Evolutionary conservation across 2,797 vertebrate genomes (phyloP).

Genomic region (Anomalospiza imberbis): DNA sequence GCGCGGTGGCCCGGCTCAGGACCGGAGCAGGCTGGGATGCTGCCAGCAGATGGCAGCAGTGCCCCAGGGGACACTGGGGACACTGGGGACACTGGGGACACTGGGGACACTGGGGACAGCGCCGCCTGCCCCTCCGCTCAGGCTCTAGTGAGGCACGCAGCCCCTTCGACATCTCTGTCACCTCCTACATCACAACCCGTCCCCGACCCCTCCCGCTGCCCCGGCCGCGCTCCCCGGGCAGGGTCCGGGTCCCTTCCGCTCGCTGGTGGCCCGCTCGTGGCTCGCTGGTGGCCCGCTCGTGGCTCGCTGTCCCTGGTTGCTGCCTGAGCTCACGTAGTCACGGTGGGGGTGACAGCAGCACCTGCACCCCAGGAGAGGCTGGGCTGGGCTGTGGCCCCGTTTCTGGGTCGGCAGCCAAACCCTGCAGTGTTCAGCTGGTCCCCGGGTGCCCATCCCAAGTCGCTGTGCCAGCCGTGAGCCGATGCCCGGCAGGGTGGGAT

Average conservation of each 20-base stretch:
- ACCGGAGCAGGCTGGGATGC: not conserved
- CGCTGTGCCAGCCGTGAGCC: fast-evolving
- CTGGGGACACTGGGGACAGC: not conserved
- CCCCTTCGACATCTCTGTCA: not conserved
- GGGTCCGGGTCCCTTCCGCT: not conserved
- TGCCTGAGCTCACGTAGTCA: fast-evolving
- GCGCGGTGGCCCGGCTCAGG: fast-evolving
- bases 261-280: fast-evolving
- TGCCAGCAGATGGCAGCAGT: slow-evolving; percentile 62
- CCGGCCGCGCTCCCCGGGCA: too few relatives aligned
- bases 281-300: fast-evolving
- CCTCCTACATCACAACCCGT: not conserved
- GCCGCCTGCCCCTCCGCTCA: not conserved
- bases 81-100: not conserved
- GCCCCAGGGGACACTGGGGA: not conserved
- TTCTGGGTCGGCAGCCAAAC: not conserved
- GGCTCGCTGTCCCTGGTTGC: not conserved
- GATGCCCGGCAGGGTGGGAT: not conserved
- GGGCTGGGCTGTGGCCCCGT: not conserved
- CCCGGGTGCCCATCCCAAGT: not conserved
- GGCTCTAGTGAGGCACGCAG: fast-evolving
- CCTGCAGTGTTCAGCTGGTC: fast-evolving
- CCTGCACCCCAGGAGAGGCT: fast-evolving
- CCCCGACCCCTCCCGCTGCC: not conserved
- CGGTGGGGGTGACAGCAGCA: not conserved